These are phyloP conservation scores for Terrapene triunguis DNA, from an alignment of 2,113 vertebrate species.

Conservation along the genomic window DNA sequence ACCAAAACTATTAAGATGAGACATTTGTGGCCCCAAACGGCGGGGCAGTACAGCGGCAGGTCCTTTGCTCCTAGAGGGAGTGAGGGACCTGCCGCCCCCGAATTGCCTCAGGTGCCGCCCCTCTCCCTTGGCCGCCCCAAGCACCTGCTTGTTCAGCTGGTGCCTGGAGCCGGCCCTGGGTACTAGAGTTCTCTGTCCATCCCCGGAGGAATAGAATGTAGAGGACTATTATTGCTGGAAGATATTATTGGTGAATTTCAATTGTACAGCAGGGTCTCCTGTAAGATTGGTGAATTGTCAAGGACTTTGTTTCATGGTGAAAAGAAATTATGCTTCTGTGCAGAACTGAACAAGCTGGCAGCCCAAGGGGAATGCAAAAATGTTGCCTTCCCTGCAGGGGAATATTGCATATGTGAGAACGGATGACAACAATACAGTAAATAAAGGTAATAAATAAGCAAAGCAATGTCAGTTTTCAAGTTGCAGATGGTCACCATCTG, in stretches of 20 bases:
- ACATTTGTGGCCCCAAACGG: no score
- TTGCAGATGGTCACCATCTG: not conserved
- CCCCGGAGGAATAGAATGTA: constrained; percentile 15
- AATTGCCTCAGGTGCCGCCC: no score
- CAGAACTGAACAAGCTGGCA: not conserved
- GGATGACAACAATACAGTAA: constrained; percentile 6
- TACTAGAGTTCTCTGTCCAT: not conserved
- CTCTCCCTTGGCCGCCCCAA: no score
- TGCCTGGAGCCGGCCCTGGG: no score
- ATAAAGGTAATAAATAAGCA: not conserved
- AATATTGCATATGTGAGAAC: not conserved
- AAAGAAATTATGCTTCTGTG: constrained; percentile 59
- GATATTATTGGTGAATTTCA: constrained; percentile 49
- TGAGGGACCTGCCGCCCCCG: no score
- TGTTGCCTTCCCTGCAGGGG: not conserved
- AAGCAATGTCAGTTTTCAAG: not conserved
- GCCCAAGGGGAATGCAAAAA: constrained; percentile 15
- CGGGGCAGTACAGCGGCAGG: no score
- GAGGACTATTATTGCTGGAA: constrained; percentile 42
- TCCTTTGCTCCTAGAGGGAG: no score
- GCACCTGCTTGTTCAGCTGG: no score
- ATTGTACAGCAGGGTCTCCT: constrained; percentile 11
- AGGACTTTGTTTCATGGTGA: constrained; percentile 44
- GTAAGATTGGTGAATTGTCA: constrained; percentile 43
- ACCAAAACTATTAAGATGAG: no score